Percentiles rank a stretch among this genome's conserved stretches.
These are phyloP conservation scores for Odontomyia ornata DNA, from an alignment of 2,888 invertebrate genomes.

Conservation along the genomic window DNA sequence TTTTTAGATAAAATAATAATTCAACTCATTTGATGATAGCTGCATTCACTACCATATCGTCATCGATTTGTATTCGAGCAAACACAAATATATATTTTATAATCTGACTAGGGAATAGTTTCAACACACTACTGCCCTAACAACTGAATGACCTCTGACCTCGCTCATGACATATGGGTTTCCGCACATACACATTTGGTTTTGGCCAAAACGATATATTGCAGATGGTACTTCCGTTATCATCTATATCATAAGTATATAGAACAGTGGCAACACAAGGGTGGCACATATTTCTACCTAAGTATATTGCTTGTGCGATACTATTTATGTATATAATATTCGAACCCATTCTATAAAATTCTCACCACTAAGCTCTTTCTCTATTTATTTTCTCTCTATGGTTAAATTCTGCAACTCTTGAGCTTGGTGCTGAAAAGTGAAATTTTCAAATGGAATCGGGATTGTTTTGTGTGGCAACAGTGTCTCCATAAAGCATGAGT, in stretches of 20 bases:
- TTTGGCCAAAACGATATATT: slow-evolving; percentile 29
- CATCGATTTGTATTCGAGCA: too few species aligned
- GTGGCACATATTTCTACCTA: not conserved
- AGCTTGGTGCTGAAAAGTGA: not conserved
- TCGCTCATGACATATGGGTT: slow-evolving; percentile 21
- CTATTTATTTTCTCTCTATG: too few species aligned
- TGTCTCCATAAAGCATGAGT: not conserved
- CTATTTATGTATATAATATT: not conserved
- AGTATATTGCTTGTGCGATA: not conserved
- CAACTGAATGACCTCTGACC: not conserved
- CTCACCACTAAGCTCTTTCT: not conserved
- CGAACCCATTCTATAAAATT: not conserved
- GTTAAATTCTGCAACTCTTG: not conserved
- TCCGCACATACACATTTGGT: slow-evolving; percentile 20
- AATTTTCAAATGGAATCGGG: not conserved
- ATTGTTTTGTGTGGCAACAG: not conserved
- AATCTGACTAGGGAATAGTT: not conserved
- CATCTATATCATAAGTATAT: not conserved
- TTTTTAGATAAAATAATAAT: too few species aligned
- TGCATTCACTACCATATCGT: too few species aligned
- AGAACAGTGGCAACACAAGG: not conserved
- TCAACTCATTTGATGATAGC: too few species aligned
- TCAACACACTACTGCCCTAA: not conserved
- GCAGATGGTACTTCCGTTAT: slow-evolving; percentile 33
- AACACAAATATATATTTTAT: too few species aligned